These are phyloP conservation scores for Halcyon malimbica DNA, from an alignment of 2,113 vertebrate species.

Conservation along the genomic window DNA sequence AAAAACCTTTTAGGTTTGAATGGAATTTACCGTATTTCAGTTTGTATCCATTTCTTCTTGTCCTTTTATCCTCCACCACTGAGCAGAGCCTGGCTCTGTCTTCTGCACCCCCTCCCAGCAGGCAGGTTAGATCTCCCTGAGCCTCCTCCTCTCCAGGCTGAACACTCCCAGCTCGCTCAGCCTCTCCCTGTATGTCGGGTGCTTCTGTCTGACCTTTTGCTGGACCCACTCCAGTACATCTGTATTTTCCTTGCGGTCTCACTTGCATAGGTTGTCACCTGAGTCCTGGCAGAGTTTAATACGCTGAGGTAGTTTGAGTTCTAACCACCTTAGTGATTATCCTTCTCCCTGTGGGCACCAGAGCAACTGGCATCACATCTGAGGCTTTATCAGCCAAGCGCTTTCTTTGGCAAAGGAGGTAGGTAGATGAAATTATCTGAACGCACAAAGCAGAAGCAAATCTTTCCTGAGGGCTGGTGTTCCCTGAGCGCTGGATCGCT, in stretches of 20 bases:
- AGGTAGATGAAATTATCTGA: neutral
- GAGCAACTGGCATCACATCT: neutral
- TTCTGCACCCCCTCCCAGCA: neutral
- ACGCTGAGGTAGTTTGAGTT: neutral
- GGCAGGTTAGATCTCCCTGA: neutral
- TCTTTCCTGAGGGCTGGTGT: neutral
- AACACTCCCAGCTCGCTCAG: neutral
- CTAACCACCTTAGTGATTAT: neutral
- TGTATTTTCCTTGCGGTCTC: neutral
- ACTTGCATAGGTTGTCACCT: neutral
- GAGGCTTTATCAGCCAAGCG: neutral
- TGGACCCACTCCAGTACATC: neutral
- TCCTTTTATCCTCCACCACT: neutral
- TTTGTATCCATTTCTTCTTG: neutral
- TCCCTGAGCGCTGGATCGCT: neutral
- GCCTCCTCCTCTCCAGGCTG: neutral
- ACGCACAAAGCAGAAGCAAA: neutral
- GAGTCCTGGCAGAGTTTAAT: neutral
- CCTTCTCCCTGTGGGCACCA: neutral
- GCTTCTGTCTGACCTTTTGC: neutral
- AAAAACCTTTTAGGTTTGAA: neutral
- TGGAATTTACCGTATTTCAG: neutral
- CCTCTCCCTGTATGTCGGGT: neutral
- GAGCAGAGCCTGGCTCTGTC: neutral
- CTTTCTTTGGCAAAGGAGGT: neutral